phyloP scores from a whole-genome alignment of 1,140 invertebrate species.

The Drosophila setifemur region DNA sequence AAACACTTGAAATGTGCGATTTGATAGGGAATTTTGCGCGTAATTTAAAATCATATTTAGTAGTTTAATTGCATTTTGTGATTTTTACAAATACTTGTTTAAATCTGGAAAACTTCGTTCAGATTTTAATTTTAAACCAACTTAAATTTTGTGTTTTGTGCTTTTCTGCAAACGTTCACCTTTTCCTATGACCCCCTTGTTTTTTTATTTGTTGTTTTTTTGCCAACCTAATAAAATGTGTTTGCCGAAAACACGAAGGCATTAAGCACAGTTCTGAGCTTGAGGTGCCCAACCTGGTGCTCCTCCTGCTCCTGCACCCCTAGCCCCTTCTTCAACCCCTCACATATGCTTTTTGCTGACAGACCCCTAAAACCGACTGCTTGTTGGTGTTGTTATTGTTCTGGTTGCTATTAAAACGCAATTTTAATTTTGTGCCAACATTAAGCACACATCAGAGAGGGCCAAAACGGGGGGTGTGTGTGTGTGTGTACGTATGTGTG shows the following conservation, averaged over 20 bases:
- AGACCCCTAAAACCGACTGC: constrained; percentile 12
- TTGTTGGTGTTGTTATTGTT: neutral
- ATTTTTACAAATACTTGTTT: too few species aligned
- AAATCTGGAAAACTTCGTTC: too few species aligned
- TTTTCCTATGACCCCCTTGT: neutral
- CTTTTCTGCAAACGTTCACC: too few species aligned
- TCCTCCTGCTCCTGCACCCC: neutral
- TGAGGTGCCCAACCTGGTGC: neutral
- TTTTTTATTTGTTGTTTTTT: too few species aligned
- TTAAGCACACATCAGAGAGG: constrained; percentile 36
- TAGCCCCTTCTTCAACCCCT: neutral
- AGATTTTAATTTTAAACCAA: too few species aligned
- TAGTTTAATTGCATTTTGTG: too few species aligned
- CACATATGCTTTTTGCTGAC: constrained; percentile 8
- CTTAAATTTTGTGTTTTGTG: too few species aligned
- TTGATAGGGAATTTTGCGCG: too few species aligned
- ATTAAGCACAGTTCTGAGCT: neutral
- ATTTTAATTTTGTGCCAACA: constrained; percentile 59
- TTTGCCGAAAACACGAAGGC: neutral
- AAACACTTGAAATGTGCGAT: too few species aligned
- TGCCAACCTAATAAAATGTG: constrained; percentile 10
- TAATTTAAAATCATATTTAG: too few species aligned
- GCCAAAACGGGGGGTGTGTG: neutral
- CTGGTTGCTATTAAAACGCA: constrained; percentile 53
- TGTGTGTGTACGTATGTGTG: neutral